Percentiles rank a stretch among this genome's conserved stretches.
Evolutionary conservation across 2,888 invertebrate species (phyloP).

Genomic region (Augochlorella aurata): DNA sequence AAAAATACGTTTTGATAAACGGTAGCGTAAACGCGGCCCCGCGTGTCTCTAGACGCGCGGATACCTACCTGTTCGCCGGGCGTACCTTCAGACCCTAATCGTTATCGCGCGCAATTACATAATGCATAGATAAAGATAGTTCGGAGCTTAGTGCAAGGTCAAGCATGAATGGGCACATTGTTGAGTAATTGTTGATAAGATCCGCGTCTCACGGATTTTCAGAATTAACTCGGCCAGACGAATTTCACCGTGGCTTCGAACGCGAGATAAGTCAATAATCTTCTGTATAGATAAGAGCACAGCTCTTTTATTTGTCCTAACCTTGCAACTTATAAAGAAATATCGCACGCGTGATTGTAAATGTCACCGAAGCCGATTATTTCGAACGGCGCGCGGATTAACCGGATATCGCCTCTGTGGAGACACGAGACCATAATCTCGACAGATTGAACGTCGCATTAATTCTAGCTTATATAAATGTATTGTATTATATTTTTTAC

Average conservation of each 20-base stretch:
- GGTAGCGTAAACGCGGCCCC: neutral
- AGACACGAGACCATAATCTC: too few species aligned
- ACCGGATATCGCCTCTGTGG: too few species aligned
- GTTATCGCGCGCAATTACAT: constrained; percentile 23
- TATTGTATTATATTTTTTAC: too few species aligned
- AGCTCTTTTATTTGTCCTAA: neutral
- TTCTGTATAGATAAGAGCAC: neutral
- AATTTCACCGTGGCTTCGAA: too few species aligned
- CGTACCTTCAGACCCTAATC: neutral
- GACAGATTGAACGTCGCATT: too few species aligned
- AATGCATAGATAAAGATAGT: constrained; percentile 3
- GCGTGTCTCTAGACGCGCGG: too few species aligned
- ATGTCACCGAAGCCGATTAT: neutral
- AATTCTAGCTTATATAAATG: too few species aligned
- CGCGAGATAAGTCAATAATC: neutral
- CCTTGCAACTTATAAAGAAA: neutral
- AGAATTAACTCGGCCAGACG: neutral
- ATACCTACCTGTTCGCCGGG: neutral
- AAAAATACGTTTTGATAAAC: constrained; percentile 31
- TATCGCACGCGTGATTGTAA: neutral
- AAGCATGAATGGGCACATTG: neutral
- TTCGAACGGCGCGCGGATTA: neutral
- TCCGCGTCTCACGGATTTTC: neutral
- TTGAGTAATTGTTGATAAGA: neutral
- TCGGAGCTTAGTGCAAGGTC: constrained; percentile 9